Evolutionary conservation across 2,797 vertebrate genomes (phyloP), one percentile per base, ranked within the genome.

Genomic region (Gadopsis marmoratus): DNA sequence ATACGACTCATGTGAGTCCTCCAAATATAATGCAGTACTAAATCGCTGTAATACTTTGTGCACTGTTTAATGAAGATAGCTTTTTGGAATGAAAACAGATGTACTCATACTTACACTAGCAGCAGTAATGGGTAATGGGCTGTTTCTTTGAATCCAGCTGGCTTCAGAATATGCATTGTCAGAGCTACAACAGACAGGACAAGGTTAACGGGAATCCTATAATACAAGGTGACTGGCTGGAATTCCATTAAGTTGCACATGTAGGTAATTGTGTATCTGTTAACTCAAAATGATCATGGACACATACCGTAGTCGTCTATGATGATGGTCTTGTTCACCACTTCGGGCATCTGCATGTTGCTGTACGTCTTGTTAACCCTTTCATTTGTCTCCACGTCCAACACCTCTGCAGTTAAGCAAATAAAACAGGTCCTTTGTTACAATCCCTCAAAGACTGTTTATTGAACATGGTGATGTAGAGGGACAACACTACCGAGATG

Each of bases 291-390:
- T 6, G 9, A 31, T 0, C 63, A 9, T 12, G 21, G 33, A 70
- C 78, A 95, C 97, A 70, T 93, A 99, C 98, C 95, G 93, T 99
- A 98, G 90, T 98, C 97, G 0, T 97, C 97, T 3, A 98, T 93
- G 78, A 83, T 92, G 84, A 99, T 95, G 59, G 95, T 95, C 83
- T 66, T 78, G 79, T 97, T 97, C 72, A 99, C 97, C 71, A 96
- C 90, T 86, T 73, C 94, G 31, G 98, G 98, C 97, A 98, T 99
- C 94, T 99, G 98, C 86, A 97, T 96, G 73, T 94, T 95, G 75
- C 89, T 90, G 66, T 96, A 91, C 0, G 96, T 93, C 74, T 69
- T 51, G 90, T 96, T 97, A 0, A 99, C 92, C 6, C 88, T 91
- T 17, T 96, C 94, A 5, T 99, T 99, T 10, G 91, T 94, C 92